Conservation (phyloP, 2,888 invertebrate species). For the Acanthoscelides obtectus region DNA sequence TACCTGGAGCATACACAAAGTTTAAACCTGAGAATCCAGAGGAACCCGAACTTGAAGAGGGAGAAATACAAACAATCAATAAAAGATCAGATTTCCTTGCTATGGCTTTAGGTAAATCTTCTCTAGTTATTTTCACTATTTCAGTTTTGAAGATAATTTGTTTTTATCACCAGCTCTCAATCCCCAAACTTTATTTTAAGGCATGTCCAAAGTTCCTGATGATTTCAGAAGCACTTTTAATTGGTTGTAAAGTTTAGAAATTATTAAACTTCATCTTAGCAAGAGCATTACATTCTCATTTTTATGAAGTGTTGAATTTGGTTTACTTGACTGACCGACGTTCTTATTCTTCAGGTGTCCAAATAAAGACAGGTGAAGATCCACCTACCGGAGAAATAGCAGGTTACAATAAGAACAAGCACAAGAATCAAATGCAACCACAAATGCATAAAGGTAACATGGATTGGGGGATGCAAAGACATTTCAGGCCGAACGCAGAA, state of each 20-base stretch:
- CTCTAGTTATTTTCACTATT: too few relatives aligned
- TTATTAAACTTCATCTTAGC: too few relatives aligned
- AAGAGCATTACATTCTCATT: too few relatives aligned
- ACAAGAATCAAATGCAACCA: slow-evolving; percentile 15
- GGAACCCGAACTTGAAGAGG: slow-evolving; percentile 19
- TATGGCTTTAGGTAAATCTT: slow-evolving; percentile 45
- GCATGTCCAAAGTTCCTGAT: too few relatives aligned
- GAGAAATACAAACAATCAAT: slow-evolving; percentile 27
- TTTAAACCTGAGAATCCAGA: slow-evolving; percentile 17
- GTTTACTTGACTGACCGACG: too few relatives aligned
- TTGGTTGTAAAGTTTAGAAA: too few relatives aligned
- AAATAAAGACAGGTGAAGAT: slow-evolving; percentile 45
- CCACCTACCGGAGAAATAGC: slow-evolving; percentile 37
- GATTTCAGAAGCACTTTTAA: too few relatives aligned
- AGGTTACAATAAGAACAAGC: slow-evolving; percentile 33
- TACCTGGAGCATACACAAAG: slow-evolving; percentile 33
- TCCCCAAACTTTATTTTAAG: too few relatives aligned
- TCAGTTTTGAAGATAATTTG: too few relatives aligned
- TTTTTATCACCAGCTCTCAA: too few relatives aligned
- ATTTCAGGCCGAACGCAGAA: slow-evolving; percentile 8
- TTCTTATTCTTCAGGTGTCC: slow-evolving; percentile 41
- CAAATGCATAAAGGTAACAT: slow-evolving; percentile 2
- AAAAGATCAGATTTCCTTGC: slow-evolving; percentile 52
- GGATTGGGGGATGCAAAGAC: neutral
- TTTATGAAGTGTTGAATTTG: too few relatives aligned